Base-by-base conservation (phyloP, 2,888 invertebrate species). In the Sminthurides aquaticus region DNA sequence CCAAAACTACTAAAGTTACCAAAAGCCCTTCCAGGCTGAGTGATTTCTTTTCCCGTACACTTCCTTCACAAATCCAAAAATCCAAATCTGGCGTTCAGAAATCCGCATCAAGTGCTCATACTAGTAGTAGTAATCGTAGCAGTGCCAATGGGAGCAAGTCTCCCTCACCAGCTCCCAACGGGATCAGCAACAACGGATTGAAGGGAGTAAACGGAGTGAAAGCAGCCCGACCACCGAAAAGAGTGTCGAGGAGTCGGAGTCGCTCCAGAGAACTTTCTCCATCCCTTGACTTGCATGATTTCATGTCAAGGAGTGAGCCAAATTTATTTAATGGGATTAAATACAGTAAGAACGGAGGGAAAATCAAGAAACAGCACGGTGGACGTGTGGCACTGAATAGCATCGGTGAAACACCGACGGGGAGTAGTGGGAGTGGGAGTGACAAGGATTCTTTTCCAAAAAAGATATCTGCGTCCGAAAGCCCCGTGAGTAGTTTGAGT, bases 21-120 rank as follows among this genome's bases (percentile, higher is more conserved):
- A 61, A 85, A 77, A 80, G 84, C 75, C 81, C 84, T 64, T 84
- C 84, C 57, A 84, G 84, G 76, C 84, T 85, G 77, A 83, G 83
- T 71, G 85, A 86, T 74, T 66, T 66, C 28, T 66, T 66, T 18
- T 48, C 65, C 18, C 25, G 49, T 25, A 65, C 65, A 1, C 29
- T 65, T 1, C 65, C 65, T 1, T 61, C 61, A 22, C 61, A 60
- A 49, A 57, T 65, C 27, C 20, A n/a, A 25, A 49, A 29, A 25
- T 56, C 34, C 26, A 61, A 57, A 57, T 61, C 57, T 25, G 26
- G 24, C 22, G 43, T 60, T 27, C 22, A 15, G 25, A 58, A 22
- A 49, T 22, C 43, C 25, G 27, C 48, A n/a, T 49, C 56, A 27
- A n/a, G n/a, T n/a, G n/a, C n/a, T n/a, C n/a, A n/a, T n/a, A 56